Evolutionary conservation across 2,113 vertebrate genomes (phyloP), one percentile per base, ranked within the genome.

Genomic region (Choloepus hoffmanni): DNA sequence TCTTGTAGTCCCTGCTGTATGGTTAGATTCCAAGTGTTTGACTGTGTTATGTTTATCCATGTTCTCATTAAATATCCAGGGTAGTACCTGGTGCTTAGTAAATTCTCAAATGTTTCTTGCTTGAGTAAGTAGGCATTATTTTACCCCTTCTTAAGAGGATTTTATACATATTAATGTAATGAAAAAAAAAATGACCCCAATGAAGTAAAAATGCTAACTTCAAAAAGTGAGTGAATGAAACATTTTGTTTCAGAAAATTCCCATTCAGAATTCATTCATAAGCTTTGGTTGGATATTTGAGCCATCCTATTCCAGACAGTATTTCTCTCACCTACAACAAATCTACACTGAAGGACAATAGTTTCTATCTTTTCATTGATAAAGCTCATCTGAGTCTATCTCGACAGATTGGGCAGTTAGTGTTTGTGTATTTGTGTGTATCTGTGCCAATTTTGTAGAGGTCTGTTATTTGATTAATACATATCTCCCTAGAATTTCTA

Each of bases 221-320:
- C 8, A 63, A 76, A 82, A 94, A 67, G 67, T 89, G 62, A 33
- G 70, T 67, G 28, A 87, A 90, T 40, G 40, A 74, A 91, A 91
- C 3, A 48, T 82, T 95, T 81, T 85, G 2, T 68, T 84, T 72
- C 48, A 63, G 62, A 84, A 96, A 94, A 95, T 78, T 2, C 36
- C 15, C 73, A 45, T 43, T 53, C 21, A 79, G 50, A 94, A 53
- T 43, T 62, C 8, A 90, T 73, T 90, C 40, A 72, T 93, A 62
- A 96, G 86, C 72, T 96, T 98, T 95, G 97, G n/a, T 96, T 96
- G 94, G 82, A 97, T 97, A 97, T 87, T 92, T 26, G 82, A 96
- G 88, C 96, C 48, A 95, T 96, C 93, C 16, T 79, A 21, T 1
- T 60, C 40, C 48, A 36, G 53, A 96, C 72, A 93, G 82, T 89